phyloP scores from a whole-genome alignment of 2,888 invertebrate genomes.

The Osmoderma eremita region DNA sequence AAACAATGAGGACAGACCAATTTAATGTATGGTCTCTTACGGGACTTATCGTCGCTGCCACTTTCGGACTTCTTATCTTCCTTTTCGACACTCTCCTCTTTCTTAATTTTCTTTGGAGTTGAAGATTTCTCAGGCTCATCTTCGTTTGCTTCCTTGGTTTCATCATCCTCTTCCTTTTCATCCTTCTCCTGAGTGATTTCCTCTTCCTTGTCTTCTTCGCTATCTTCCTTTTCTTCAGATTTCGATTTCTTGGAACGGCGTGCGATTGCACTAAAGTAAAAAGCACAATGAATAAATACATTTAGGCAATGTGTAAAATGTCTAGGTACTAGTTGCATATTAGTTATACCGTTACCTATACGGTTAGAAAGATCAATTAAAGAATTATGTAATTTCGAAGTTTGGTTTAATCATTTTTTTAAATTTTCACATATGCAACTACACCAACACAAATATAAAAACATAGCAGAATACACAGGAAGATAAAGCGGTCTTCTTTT shows the following conservation, averaged over 20 bases:
- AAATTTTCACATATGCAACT: slow-evolving; percentile 15
- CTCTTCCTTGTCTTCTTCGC: slow-evolving; percentile 59
- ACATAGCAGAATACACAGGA: slow-evolving; percentile 28
- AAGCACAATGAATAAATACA: slow-evolving; percentile 43
- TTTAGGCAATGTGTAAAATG: slow-evolving; percentile 13
- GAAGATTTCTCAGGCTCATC: slow-evolving; percentile 56
- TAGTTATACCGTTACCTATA: no score
- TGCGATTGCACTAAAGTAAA: slow-evolving; percentile 53
- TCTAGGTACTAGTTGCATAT: slow-evolving; percentile 17
- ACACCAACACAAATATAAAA: slow-evolving; percentile 25
- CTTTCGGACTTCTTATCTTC: slow-evolving; percentile 65
- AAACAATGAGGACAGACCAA: slow-evolving; percentile 82
- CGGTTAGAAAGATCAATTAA: no score
- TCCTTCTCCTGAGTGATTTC: slow-evolving; percentile 63
- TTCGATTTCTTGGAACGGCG: slow-evolving; percentile 50
- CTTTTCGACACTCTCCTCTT: slow-evolving; percentile 68
- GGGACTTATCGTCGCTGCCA: slow-evolving; percentile 59
- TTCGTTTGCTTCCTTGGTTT: slow-evolving; percentile 47
- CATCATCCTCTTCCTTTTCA: slow-evolving; percentile 53
- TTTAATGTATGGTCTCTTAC: slow-evolving; percentile 70
- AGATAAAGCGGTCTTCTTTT: slow-evolving; percentile 9
- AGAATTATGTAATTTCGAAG: no score
- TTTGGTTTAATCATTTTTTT: not conserved
- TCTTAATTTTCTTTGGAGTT: slow-evolving; percentile 63
- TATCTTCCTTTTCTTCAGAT: slow-evolving; percentile 49